Evolutionary conservation across 2,888 invertebrate genomes (phyloP).

Genomic region (Diarsia brunnea): DNA sequence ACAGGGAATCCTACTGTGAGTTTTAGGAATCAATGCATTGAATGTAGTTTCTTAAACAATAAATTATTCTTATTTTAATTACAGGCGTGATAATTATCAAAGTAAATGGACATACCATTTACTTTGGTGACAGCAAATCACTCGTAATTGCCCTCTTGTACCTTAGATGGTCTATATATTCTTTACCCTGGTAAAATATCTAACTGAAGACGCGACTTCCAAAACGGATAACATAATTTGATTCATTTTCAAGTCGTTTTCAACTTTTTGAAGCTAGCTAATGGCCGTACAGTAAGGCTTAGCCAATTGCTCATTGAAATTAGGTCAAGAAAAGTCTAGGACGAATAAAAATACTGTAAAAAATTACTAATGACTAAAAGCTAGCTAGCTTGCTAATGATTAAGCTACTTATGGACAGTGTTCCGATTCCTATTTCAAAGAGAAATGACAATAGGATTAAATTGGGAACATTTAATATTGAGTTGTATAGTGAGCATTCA

Average conservation of each 20-base stretch:
- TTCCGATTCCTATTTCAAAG: not conserved
- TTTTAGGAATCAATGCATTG: too few species aligned
- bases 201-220: not conserved
- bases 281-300: not conserved
- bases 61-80: not conserved
- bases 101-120: not conserved
- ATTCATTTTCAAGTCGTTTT: not conserved
- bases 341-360: not conserved
- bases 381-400: too few species aligned
- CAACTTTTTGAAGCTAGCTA: conserved; percentile 2
- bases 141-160: not conserved
- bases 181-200: not conserved
- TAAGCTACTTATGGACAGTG: not conserved
- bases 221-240: not conserved
- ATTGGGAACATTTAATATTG: not conserved
- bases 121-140: not conserved
- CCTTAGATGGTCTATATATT: not conserved
- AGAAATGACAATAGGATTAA: not conserved
- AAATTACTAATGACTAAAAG: conserved; percentile 17
- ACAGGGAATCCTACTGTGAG: too few species aligned
- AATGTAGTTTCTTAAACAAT: too few species aligned
- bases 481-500: not conserved
- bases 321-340: conserved; percentile 5
- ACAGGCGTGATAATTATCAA: not conserved
- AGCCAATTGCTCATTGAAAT: conserved; percentile 26